Evolutionary conservation across 2,888 invertebrate species (phyloP).

Genomic region (Tortricodes alternella): DNA sequence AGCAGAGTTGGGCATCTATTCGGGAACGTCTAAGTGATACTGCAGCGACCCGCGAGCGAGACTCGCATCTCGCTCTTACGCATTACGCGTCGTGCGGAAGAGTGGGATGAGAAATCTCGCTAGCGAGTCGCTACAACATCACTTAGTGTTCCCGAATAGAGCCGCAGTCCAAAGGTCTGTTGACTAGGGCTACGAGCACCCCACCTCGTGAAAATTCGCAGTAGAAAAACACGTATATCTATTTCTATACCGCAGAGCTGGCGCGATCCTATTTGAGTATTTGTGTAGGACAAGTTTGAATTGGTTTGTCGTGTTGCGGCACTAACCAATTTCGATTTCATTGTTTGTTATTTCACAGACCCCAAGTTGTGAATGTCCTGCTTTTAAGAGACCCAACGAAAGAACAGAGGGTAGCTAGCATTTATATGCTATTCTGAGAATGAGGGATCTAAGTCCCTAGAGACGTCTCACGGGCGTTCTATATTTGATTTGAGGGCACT

Average conservation of each 20-base stretch:
- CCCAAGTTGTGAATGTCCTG: background rate
- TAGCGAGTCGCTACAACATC: too few species aligned
- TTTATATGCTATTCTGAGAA: too few species aligned
- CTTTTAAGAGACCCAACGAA: background rate
- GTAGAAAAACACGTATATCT: background rate
- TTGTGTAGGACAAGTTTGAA: conserved; percentile 1
- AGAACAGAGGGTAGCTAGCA: too few species aligned
- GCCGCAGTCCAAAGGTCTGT: background rate
- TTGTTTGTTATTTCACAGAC: background rate
- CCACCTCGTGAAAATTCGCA: background rate
- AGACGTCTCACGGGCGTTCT: conserved; percentile 11
- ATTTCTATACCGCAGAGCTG: conserved; percentile 4
- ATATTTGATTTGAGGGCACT: conserved; percentile 13
- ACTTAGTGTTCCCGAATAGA: too few species aligned
- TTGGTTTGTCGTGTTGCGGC: background rate
- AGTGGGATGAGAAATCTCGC: too few species aligned
- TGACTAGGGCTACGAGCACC: background rate
- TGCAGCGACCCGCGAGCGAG: too few species aligned
- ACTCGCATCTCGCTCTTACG: too few species aligned
- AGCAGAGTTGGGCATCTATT: too few species aligned
- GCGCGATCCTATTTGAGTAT: conserved; percentile 6
- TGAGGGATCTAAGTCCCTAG: too few species aligned
- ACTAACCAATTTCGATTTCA: background rate
- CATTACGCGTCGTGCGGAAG: too few species aligned
- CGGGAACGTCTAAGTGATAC: too few species aligned